Evolutionary conservation across 2,888 invertebrate species (phyloP).

Genomic region (Nomada goodeniana): DNA sequence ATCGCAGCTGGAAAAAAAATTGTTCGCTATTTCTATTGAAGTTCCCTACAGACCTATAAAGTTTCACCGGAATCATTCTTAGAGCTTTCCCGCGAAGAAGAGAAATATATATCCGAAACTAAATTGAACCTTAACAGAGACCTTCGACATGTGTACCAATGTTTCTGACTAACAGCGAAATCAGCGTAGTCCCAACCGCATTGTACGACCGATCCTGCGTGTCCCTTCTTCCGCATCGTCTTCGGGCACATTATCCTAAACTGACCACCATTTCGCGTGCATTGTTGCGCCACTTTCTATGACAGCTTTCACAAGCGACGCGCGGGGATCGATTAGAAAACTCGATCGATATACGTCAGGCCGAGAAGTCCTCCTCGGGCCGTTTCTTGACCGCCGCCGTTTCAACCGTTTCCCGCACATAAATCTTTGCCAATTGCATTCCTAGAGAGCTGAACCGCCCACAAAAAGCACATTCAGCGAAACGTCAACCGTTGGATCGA

Average conservation of each 20-base stretch:
- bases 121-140: too few relatives aligned
- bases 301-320: background rate
- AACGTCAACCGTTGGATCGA: slow-evolving; percentile 40
- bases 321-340: slow-evolving; percentile 38
- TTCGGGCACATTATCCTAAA: background rate
- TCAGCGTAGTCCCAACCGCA: too few relatives aligned
- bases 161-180: too few relatives aligned
- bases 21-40: too few relatives aligned
- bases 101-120: too few relatives aligned
- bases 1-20: too few relatives aligned
- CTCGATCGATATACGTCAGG: slow-evolving; percentile 40
- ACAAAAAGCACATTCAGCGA: slow-evolving; percentile 34
- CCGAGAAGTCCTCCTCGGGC: slow-evolving; percentile 21
- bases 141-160: too few relatives aligned
- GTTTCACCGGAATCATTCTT: too few relatives aligned
- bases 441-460: slow-evolving; percentile 18
- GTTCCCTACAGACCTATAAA: too few relatives aligned
- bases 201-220: too few relatives aligned
- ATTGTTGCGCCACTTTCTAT: background rate
- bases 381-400: slow-evolving; percentile 27
- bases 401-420: slow-evolving; percentile 31
- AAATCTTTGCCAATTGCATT: slow-evolving; percentile 47
- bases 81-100: too few relatives aligned
- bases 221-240: too few relatives aligned
- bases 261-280: background rate